Base-by-base conservation (phyloP, 2,113 vertebrate species). In the Sisor rabdophorus region DNA sequence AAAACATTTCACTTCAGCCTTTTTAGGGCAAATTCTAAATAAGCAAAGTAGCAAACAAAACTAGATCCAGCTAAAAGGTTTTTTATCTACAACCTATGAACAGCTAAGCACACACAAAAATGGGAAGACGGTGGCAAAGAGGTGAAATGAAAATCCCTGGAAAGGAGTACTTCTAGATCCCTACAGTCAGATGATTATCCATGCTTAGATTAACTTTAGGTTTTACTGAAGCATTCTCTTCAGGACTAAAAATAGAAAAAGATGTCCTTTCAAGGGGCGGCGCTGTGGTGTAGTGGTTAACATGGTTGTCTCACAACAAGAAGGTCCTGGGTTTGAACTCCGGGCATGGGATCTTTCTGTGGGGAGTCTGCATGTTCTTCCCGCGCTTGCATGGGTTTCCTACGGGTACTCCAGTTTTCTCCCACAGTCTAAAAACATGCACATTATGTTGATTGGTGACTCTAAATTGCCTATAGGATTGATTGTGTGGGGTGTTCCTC, bases 211-310 rank as follows among this genome's bases (percentile, higher is more conserved):
- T 85, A 85, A 72, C 69, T 72, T 76, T 83, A 67, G 82, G 77
- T n/a, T 80, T 87, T 87, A 84, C 83, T 82, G 86, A 88, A 86
- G 76, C 30, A 44, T 20, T 40, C 67, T 48, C 79, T 81, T 67
- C 79, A 86, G 85, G 84, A 85, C 87, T 87, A 89, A 87, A 88
- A 82, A 89, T 90, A 84, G 85, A 86, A 88, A 73, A 83, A 22
- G 20, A 28, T 54, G 22, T 68, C n/a, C 54, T 44, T 58, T 22
- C n/a, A 7, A 30, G 70, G 7, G 28, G 24, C 26, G 59, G n/a
- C n/a, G n/a, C n/a, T n/a, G n/a, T n/a, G n/a, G n/a, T n/a, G n/a
- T n/a, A n/a, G n/a, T n/a, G n/a, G n/a, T n/a, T n/a, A n/a, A n/a
- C n/a, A n/a, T n/a, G n/a, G n/a, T n/a, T n/a, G n/a, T n/a, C n/a